Base-by-base conservation (phyloP, 2,888 invertebrate species). In the Lasiommata megera region DNA sequence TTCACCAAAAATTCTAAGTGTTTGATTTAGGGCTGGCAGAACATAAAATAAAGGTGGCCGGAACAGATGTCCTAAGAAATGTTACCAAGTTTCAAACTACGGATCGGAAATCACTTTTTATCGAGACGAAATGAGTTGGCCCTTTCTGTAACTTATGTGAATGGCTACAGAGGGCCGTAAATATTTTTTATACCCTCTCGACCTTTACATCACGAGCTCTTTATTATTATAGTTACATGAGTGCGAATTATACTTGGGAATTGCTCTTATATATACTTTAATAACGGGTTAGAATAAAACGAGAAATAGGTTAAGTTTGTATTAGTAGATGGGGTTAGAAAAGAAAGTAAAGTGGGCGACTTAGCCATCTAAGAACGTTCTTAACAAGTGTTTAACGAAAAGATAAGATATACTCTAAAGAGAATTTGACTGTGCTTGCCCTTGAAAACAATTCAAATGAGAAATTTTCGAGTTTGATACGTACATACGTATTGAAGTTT, bases 31-130 rank as follows among this genome's bases (percentile, higher is more conserved):
- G 48, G 29, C 60, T 55, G 60, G 43, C 56, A 56, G 56, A 60
- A 63, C 63, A 65, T 64, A 66, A 66, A 68, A 66, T 67, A 64
- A 62, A 64, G 67, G 67, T 66, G 67, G 60, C 56, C 54, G 57
- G 60, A 64, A 67, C 68, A 69, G 66, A 63, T 69, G 69, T 66
- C 58, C 62, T 55, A 56, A 62, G 63, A 63, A 69, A 68, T 67
- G 68, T 66, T 64, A 52, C 61, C 53, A 60, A 67, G 62, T 67
- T 66, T 61, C 57, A 58, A 66, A 65, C 58, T 64, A 61, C 60
- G 60, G 62, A 61, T 62, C 60, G 58, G 59, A 65, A 65, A 64
- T 66, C 62, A 65, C 65, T 68, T 68, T 67, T 67, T 68, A 62
- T 66, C 62, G 63, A 60, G 62, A 61, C 62, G 54, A 57, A 58